Conservation (phyloP, 2,113 vertebrate species). For the Oreochromis tanganicae region DNA sequence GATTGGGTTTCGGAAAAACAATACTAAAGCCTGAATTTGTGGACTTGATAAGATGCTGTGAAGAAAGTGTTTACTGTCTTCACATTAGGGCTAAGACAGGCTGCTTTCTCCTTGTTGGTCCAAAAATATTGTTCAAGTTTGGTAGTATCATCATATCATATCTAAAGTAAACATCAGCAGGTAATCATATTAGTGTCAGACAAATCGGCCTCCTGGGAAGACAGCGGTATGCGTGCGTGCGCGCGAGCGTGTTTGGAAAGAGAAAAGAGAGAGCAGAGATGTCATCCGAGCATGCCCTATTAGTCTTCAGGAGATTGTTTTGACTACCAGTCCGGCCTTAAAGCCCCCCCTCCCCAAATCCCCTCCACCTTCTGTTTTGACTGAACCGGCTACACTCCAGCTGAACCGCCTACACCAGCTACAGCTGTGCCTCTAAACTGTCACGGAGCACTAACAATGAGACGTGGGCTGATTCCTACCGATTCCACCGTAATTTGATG, state of each 20-base stretch:
- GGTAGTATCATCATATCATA: conserved; percentile 38
- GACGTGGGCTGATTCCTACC: not conserved
- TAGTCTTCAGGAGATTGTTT: conserved; percentile 64
- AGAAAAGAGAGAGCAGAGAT: conserved; percentile 27
- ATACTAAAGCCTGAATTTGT: conserved; percentile 7
- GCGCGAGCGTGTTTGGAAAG: not conserved
- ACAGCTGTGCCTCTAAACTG: conserved; percentile 31
- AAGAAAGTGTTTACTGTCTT: not conserved
- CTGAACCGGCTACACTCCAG: conserved; percentile 18
- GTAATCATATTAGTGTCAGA: conserved; percentile 64
- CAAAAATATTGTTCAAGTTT: conserved; percentile 36
- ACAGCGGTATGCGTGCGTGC: conserved; percentile 24
- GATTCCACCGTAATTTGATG: conserved; percentile 23
- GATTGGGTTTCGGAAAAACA: conserved; percentile 28
- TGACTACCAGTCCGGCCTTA: conserved; percentile 50
- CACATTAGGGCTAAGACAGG: not conserved
- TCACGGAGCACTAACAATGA: not conserved
- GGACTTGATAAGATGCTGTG: conserved; percentile 28
- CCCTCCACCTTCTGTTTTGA: conserved; percentile 35
- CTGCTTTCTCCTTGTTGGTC: conserved; percentile 1
- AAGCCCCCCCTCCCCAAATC: not conserved
- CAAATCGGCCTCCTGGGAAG: conserved; percentile 54
- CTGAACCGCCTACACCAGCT: conserved; percentile 11
- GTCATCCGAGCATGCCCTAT: conserved; percentile 51
- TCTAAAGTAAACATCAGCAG: conserved; percentile 60